Percentiles rank a stretch among this genome's conserved stretches.
These are phyloP conservation scores for Sebastes alutus DNA, from an alignment of 2,797 vertebrate genomes.

Conservation along the genomic window DNA sequence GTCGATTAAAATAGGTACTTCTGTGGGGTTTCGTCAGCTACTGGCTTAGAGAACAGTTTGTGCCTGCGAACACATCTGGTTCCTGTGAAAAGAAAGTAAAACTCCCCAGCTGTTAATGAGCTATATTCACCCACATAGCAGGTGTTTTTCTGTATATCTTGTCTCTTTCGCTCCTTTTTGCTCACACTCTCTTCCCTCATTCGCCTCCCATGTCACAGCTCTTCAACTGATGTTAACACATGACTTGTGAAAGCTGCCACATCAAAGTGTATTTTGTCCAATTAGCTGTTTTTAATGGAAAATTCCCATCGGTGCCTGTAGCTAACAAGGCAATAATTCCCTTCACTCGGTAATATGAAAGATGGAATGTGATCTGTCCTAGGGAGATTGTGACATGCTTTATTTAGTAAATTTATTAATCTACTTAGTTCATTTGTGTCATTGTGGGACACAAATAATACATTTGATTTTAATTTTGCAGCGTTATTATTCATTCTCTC, in stretches of 20 bases:
- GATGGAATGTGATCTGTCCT: not conserved
- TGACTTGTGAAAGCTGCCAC: slow-evolving; percentile 25
- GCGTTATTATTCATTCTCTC: not conserved
- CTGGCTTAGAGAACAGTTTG: not conserved
- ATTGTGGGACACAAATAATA: not conserved
- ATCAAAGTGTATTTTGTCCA: slow-evolving; percentile 33
- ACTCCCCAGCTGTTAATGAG: slow-evolving; percentile 20
- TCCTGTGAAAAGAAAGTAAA: not conserved
- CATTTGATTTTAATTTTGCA: not conserved
- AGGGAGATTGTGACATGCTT: not conserved
- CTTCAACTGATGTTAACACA: slow-evolving; percentile 21
- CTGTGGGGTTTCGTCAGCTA: not conserved
- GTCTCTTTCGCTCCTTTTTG: not conserved
- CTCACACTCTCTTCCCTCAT: slow-evolving; percentile 31
- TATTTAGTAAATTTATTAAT: not conserved
- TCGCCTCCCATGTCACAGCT: slow-evolving; percentile 18
- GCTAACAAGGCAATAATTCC: not conserved
- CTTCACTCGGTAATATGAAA: not conserved
- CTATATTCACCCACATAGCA: slow-evolving; percentile 18
- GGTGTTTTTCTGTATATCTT: slow-evolving; percentile 38
- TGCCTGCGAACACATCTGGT: not conserved
- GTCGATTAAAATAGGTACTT: not conserved
- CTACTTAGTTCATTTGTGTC: not conserved
- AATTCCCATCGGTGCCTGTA: slow-evolving; percentile 3
- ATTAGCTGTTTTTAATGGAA: slow-evolving; percentile 30